Base-by-base conservation (phyloP, 2,888 invertebrate species). In the Shargacucullia verbasci region DNA sequence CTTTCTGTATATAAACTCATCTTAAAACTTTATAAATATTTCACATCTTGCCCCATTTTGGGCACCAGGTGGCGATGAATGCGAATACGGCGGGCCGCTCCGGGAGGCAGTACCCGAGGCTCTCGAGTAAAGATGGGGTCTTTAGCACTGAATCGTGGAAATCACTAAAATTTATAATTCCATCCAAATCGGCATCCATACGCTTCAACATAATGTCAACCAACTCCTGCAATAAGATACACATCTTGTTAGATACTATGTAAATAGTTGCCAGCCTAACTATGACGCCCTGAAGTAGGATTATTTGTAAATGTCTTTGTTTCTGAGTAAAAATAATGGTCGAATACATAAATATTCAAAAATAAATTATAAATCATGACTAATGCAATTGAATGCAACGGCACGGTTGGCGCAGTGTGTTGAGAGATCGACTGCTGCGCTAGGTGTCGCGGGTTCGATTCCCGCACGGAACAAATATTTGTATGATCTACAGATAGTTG, bases 111-210 rank as follows among this genome's bases (percentile, higher is more conserved):
- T 95, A 95, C 0, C 97, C 98, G 40, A 97, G 94, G 38, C 95
- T 95, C 82, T 97, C 96, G 44, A 97, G 79, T 13, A 97, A 85
- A 49, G 96, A 92, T 0, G 96, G 96, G 11, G 96, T 96, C 45
- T 94, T 91, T 31, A 88, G 69, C 0, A 97, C 96, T 0, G 96
- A 94, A 11, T 91, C 83, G 37, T 94, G 92, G 80, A 96, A 97
- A 80, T 97, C 97, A 2, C 94, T 90, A 69, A 95, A 96, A 12
- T 96, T 96, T 20, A 97, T 95, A 55, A 95, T 92, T 0, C 97
- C 97, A 78, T 97, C 97, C 60, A 96, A 92, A 79, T 98, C 97
- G 0, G 93, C 64, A 78, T 97, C 97, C 95, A 97, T 95, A 79
- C 96, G 96, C 79, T 96, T 97, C 11, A 97, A 88, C 74, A 97